Base-by-base conservation (phyloP, 2,888 invertebrate species). In the Drosophila paramelanica region DNA sequence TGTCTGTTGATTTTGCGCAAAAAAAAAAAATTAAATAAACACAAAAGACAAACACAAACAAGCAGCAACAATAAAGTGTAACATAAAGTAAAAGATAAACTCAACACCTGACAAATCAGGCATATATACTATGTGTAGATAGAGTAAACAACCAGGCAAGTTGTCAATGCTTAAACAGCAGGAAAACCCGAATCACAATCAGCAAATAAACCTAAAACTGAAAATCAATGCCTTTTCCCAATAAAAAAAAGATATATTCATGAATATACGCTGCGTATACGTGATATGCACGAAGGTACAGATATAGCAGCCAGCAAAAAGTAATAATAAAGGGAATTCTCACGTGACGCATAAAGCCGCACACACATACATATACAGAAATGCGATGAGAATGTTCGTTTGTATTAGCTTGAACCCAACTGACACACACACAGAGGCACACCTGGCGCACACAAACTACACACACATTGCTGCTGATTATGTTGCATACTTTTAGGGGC, bases 321-420 rank as follows among this genome's bases (percentile, higher is more conserved):
- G 88, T 84, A 84, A 84, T 88, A 89, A 89, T 89, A 85, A 89
- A 80, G 75, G 71, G 78, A 84, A 86, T 80, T 87, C 85, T 84
- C 85, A 86, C 85, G 85, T 86, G 89, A 86, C 89, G 80, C 88
- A 87, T 84, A 84, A 87, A 79, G 68, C 49, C 55, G 47, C 64
- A 69, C 61, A 70, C 67, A 53, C 57, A 66, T 56, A 62, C 31
- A 56, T 25, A 56, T 6, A n/a, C 42, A 36, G 23, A 11, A 33
- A 25, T n/a, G 27, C 27, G 27, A 27, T 7, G 6, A 27, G 6
- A 1, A 7, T 31, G 10, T 31, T 23, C 23, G 31, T 25, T 23
- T 45, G 43, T 45, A 36, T 38, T 31, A 51, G 66, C 36, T 64
- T 27, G n/a, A 62, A 49, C 64, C 20, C 62, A 64, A 62, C 39